A percentile compares a stretch with the other conserved stretches of the same genome.
phyloP scores from a whole-genome alignment of 2,888 invertebrate genomes.

The Caenorhabditis sulstoni region DNA sequence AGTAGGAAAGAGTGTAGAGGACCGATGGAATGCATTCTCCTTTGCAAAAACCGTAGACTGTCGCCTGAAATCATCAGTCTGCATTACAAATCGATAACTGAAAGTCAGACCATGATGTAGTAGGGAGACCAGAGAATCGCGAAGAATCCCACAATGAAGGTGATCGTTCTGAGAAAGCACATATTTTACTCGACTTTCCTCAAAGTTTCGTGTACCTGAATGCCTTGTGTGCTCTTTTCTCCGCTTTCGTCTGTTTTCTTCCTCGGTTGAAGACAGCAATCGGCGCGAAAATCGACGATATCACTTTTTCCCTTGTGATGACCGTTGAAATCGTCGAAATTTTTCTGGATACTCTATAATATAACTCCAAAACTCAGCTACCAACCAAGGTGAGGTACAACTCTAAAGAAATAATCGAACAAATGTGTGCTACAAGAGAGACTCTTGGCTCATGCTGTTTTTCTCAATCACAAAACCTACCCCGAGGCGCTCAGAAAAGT shows the following conservation, averaged over 20 bases:
- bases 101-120: constrained; percentile 75
- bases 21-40: constrained; percentile 78
- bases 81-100: no score
- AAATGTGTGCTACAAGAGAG: constrained; percentile 46
- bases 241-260: constrained; percentile 74
- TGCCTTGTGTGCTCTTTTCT: constrained; percentile 80
- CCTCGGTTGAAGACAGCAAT: constrained; percentile 65
- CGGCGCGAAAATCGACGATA: constrained; percentile 68
- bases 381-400: constrained; percentile 48
- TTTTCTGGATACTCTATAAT: constrained; percentile 71
- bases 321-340: constrained; percentile 70
- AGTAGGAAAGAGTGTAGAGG: constrained; percentile 80
- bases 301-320: constrained; percentile 70
- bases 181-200: background rate
- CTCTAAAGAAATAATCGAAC: constrained; percentile 50
- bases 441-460: constrained; percentile 46
- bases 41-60: constrained; percentile 80
- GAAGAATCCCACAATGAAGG: constrained; percentile 80
- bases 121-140: constrained; percentile 81
- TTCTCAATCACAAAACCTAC: constrained; percentile 41
- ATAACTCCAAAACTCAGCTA: constrained; percentile 37
- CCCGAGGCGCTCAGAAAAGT: constrained; percentile 63
- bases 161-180: constrained; percentile 77
- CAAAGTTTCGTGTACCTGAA: constrained; percentile 55
- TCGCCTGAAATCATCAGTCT: constrained; percentile 72